Evolutionary conservation across 2,113 vertebrate genomes (phyloP).

Genomic region (Mesitornis unicolor): DNA sequence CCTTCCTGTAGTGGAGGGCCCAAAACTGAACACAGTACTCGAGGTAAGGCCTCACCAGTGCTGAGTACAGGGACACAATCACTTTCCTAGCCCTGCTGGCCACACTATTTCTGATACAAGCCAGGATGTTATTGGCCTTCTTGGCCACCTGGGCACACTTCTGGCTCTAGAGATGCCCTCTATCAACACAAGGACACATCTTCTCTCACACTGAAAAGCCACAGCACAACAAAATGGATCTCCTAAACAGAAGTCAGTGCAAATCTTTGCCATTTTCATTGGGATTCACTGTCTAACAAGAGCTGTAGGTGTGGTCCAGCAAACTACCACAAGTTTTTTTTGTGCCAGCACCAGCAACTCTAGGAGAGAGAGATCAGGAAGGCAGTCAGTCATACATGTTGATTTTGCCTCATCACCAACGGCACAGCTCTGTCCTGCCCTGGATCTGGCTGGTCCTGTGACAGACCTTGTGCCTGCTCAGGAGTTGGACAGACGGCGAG

Average conservation of each 20-base stretch:
- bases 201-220: neutral
- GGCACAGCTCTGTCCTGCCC: neutral
- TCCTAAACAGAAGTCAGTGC: rapidly evolving
- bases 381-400: neutral
- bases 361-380: neutral
- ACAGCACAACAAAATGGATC: neutral
- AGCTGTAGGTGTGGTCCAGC: neutral
- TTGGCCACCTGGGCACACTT: no score
- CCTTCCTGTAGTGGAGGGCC: no score
- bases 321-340: neutral
- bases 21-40: no score
- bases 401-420: neutral
- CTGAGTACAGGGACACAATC: no score
- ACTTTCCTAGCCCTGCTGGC: no score
- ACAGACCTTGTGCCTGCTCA: rapidly evolving
- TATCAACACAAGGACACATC: neutral
- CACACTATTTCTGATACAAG: no score
- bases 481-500: rapidly evolving
- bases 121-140: no score
- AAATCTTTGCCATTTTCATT: neutral
- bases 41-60: no score
- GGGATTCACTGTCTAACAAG: neutral
- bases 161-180: no score
- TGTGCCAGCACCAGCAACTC: neutral
- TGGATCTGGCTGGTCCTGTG: no score